Evolutionary conservation across 2,888 invertebrate species (phyloP).

Genomic region (Drosophila demipolita): DNA sequence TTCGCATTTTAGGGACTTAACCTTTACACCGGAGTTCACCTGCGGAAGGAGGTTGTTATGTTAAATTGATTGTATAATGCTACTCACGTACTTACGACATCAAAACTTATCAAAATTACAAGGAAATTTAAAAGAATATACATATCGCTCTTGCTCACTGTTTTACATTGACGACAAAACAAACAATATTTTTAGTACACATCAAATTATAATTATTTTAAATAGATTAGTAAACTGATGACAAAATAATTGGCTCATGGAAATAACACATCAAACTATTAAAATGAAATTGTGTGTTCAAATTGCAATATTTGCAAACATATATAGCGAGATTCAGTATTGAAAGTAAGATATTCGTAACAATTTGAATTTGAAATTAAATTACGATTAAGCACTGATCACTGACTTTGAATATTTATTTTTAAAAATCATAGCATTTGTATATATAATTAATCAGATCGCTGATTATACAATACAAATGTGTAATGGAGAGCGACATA

Average conservation of each 20-base stretch:
- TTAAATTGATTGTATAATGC: background rate
- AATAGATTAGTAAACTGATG: background rate
- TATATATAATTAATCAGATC: background rate
- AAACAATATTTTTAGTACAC: accelerated
- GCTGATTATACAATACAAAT: constrained; percentile 40
- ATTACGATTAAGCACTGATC: background rate
- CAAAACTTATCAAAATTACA: background rate
- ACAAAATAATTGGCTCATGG: background rate
- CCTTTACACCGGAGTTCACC: background rate
- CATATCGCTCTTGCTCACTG: background rate
- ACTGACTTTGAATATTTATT: background rate
- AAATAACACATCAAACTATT: background rate
- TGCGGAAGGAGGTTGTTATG: background rate
- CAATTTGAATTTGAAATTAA: background rate
- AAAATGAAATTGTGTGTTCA: background rate
- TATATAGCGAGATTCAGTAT: background rate
- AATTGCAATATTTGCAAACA: background rate
- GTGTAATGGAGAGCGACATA: constrained; percentile 27
- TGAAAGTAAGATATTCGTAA: background rate
- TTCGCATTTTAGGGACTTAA: background rate
- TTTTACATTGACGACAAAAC: background rate
- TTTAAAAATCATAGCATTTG: background rate
- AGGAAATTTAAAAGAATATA: background rate
- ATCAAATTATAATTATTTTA: background rate
- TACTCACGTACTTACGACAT: background rate